Base-by-base conservation (phyloP, 2,113 vertebrate genomes). In the Ursus arctos region DNA sequence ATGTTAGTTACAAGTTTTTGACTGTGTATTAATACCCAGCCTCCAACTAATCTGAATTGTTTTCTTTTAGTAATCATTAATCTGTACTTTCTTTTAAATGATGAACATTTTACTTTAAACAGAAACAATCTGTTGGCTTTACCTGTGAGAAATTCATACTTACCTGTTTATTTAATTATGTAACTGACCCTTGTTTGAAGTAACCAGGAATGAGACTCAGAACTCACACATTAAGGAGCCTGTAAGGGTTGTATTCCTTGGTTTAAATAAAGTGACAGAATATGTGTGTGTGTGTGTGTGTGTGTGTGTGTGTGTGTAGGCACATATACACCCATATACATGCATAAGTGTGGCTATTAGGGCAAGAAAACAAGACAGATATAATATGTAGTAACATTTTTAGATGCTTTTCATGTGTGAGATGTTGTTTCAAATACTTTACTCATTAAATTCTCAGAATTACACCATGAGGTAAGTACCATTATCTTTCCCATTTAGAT, bases 401-500 rank as follows among this genome's bases (percentile, higher is more conserved):
- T 18, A 91, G 83, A 61, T 88, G 51, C 40, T 63, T 71, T 49
- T 16, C 43, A 33, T 6, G 21, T 43, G 13, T 15, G 36, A 91
- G 74, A 24, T 9, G 7, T 14, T 59, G 26, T 74, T 67, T 76
- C 14, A 59, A 71, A 33, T 47, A 10, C 7, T 55, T 55, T 72
- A 72, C 53, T 51, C 21, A 53, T 87, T 86, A n/a, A 80, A n/a
- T 72, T 72, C 21, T 79, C 77, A 71, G 36, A 80, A 55, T 74
- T 3, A n/a, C 22, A 61, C 2, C 16, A 59, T 2, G 49, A 83
- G 12, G 11, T 55, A 86, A 76, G 6, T 61, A 28, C 14, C 28
- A 90, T 84, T 89, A 43, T 72, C 19, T 72, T 79, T 88, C 31
- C 8, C n/a, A 74, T 86, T 89, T 43, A 82, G 40, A 53, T 91